phyloP scores from a whole-genome alignment of 2,888 invertebrate species.

The Unio delphinus region DNA sequence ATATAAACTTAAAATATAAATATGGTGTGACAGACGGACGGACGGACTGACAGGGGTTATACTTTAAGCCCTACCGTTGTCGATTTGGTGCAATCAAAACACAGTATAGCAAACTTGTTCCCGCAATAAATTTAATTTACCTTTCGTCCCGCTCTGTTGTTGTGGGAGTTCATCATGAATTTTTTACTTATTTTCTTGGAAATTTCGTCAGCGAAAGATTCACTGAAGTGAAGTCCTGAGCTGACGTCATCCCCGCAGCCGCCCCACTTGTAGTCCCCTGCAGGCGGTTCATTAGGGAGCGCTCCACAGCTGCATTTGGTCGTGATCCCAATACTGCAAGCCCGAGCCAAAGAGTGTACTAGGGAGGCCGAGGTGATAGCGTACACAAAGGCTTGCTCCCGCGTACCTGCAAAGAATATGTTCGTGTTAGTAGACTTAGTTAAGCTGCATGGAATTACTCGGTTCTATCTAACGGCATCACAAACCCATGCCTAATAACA shows the following conservation, averaged over 20 bases:
- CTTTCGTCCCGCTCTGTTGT: conserved; percentile 83
- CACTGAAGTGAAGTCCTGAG: conserved; percentile 60
- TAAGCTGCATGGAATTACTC: background rate
- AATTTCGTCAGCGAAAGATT: conserved; percentile 69
- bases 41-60: no score
- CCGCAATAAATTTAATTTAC: conserved; percentile 71
- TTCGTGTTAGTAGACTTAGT: background rate
- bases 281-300: conserved; percentile 80
- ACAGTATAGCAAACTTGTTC: no score
- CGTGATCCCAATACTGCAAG: conserved; percentile 83
- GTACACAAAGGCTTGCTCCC: conserved; percentile 89
- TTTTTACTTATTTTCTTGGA: conserved; percentile 55
- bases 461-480: no score
- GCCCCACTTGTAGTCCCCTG: conserved; percentile 86
- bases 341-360: conserved; percentile 83
- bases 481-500: background rate
- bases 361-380: conserved; percentile 86
- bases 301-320: conserved; percentile 85
- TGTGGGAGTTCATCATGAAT: conserved; percentile 84
- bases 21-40: no score
- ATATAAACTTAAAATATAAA: no score
- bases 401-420: conserved; percentile 78
- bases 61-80: no score
- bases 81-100: no score
- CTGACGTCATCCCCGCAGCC: conserved; percentile 85